These are phyloP conservation scores for Zaprionus bogoriensis DNA, from an alignment of 2,888 invertebrate species.

Conservation along the genomic window DNA sequence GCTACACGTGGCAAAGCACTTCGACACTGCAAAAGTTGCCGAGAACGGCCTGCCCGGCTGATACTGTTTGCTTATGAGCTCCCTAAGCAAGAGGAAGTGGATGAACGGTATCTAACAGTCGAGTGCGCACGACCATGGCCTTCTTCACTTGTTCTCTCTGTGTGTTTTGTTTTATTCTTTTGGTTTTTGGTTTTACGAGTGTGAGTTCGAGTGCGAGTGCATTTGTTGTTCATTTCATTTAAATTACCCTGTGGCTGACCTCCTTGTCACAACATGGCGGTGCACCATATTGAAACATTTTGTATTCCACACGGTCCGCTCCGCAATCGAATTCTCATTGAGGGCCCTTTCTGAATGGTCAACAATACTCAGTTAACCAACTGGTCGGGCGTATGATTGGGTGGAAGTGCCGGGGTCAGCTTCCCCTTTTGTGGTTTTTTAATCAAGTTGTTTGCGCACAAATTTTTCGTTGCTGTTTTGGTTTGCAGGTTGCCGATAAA, in stretches of 20 bases:
- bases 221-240: slow-evolving; percentile 77
- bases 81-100: no score
- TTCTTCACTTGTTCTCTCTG: slow-evolving; percentile 29
- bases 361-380: slow-evolving; percentile 23
- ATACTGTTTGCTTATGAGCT: neutral
- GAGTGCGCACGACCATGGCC: no score
- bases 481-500: slow-evolving; percentile 46
- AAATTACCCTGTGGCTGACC: slow-evolving; percentile 77
- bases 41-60: no score
- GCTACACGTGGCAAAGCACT: no score
- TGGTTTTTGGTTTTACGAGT: slow-evolving; percentile 35
- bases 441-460: slow-evolving; percentile 72
- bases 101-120: no score
- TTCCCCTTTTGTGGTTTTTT: slow-evolving; percentile 71
- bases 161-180: neutral
- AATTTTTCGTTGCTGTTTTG: slow-evolving; percentile 48
- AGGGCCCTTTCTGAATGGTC: slow-evolving; percentile 39
- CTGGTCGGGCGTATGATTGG: slow-evolving; percentile 6
- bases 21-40: no score
- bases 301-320: slow-evolving; percentile 32
- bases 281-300: slow-evolving; percentile 70
- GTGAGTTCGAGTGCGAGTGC: slow-evolving; percentile 47
- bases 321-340: slow-evolving; percentile 68
- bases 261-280: slow-evolving; percentile 67
- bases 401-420: slow-evolving; percentile 12